These are phyloP conservation scores for Tyto alba DNA, from an alignment of 2,113 vertebrate genomes.

Conservation along the genomic window DNA sequence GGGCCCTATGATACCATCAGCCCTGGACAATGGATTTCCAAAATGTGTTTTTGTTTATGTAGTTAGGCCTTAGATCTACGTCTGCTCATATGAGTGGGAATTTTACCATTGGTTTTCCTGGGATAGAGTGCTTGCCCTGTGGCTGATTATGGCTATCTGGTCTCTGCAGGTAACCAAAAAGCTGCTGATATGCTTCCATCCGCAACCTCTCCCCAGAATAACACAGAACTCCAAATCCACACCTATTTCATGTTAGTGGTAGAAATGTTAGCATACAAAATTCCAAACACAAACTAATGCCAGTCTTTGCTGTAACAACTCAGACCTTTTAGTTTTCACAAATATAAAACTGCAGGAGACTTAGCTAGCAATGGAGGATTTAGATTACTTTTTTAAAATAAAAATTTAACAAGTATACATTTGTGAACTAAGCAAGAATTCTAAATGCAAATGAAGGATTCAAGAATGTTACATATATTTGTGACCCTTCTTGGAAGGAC, in stretches of 20 bases:
- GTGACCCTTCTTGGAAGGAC: neutral
- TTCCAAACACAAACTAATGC: neutral
- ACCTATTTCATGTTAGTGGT: neutral
- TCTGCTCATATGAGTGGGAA: neutral
- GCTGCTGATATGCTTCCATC: neutral
- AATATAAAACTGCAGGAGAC: neutral
- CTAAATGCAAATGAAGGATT: neutral
- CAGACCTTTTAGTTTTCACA: neutral
- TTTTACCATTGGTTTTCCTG: neutral
- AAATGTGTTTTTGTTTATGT: neutral
- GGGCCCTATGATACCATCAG: neutral
- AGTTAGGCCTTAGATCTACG: neutral
- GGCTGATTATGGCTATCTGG: neutral
- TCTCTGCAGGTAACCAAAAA: neutral
- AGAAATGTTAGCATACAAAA: neutral
- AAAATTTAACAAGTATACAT: neutral
- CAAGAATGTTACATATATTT: neutral
- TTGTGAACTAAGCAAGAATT: neutral
- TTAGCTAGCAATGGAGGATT: neutral
- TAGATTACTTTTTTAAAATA: neutral
- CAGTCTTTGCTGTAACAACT: neutral
- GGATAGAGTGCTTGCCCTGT: neutral
- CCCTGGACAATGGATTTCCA: neutral
- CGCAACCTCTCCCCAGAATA: neutral
- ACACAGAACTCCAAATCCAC: neutral